phyloP scores from a whole-genome alignment of 2,797 vertebrate species.

The Sus cebifrons region DNA sequence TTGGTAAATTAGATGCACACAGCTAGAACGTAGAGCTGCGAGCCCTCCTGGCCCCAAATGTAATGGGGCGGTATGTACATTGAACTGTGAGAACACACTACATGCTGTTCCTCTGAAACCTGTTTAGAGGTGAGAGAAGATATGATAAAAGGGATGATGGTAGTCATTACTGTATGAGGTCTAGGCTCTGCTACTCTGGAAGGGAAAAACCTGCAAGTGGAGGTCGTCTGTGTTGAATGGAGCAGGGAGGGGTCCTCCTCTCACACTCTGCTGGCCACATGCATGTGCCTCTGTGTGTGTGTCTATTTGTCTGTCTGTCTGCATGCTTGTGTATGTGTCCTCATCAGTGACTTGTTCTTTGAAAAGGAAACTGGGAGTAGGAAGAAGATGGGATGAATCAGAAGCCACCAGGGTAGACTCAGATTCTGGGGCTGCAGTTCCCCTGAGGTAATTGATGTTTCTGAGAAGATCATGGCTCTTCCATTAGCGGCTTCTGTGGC shows the following conservation, averaged over 20 bases:
- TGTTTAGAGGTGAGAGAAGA: neutral
- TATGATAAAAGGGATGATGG: neutral
- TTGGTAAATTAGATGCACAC: neutral
- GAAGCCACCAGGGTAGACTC: neutral
- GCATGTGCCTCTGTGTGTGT: neutral
- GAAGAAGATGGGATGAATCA: neutral
- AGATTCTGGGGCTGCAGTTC: neutral
- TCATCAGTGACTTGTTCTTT: neutral
- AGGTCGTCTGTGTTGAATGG: neutral
- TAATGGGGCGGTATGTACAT: neutral
- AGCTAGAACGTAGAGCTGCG: neutral
- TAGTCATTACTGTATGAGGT: neutral
- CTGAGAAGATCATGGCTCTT: neutral
- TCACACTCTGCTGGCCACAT: neutral
- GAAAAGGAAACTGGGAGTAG: neutral
- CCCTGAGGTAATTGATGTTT: neutral
- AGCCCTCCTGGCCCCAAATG: neutral
- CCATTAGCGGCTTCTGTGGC: neutral
- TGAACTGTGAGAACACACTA: neutral
- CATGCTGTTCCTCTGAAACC: neutral
- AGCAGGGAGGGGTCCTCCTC: neutral
- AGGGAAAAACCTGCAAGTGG: neutral
- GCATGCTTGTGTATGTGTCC: neutral
- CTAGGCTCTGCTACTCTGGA: neutral
- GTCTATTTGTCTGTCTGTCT: neutral